Base-by-base conservation (phyloP, 1,140 invertebrate genomes). In the Microplitis mediator region DNA sequence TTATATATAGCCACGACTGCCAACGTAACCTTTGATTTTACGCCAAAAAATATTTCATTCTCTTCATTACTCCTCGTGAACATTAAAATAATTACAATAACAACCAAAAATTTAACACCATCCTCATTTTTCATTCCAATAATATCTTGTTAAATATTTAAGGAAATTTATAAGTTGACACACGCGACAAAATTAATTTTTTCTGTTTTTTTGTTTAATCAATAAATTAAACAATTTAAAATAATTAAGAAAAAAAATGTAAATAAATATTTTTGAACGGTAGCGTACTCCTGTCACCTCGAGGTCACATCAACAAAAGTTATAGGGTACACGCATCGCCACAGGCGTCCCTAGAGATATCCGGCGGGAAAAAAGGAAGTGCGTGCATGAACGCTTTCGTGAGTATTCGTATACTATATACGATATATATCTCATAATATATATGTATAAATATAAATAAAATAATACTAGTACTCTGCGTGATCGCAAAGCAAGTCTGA, bases 1-100 rank as follows among this genome's bases (percentile, higher is more conserved):
- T 73, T 73, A 76, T 76, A 73, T 73, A 76, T 76, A 73, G 60
- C 65, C 74, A 63, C 61, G 56, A 56, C 71, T 35, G n/a, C 34
- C 9, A 5, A 11, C 31, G 23, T 35, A 36, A 62, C 32, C 60
- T 62, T 36, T 62, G 14, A 16, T 35, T 35, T 35, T n/a, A 31
- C n/a, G 34, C 34, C 8, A 35, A 11, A 62, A 62, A 13, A 62
- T 35, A 35, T 31, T 61, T 13, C 34, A 35, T 35, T 36, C 32
- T 62, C 35, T 52, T 67, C 31, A 13, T 64, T 13, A 64, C n/a
- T n/a, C 14, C 13, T 54, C 9, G 0, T 6, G 52, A 14, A 14
- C 52, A 54, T 60, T 56, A 60, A 31, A 60, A 31, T 31, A 60
- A 60, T 31, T 34, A 23, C 4, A 9, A 60, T 64, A 63, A 63